A percentile compares a stretch with the other conserved stretches of the same genome.
Conservation (phyloP, 2,797 vertebrate genomes). For the Xenentodon cancila region DNA sequence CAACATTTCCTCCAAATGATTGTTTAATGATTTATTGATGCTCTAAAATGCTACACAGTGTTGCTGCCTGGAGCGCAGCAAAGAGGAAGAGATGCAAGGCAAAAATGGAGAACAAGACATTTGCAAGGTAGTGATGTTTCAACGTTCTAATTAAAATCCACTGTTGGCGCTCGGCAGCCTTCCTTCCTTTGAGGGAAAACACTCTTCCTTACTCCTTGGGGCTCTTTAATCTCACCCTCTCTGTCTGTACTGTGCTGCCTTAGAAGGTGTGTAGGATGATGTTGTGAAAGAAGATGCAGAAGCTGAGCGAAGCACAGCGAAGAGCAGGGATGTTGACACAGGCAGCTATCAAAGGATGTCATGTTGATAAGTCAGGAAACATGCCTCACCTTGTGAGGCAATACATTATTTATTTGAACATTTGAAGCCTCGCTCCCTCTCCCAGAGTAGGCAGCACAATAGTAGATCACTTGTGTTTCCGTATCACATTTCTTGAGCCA, state of each 20-base stretch:
- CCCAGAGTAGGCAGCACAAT: background rate
- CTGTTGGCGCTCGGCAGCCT: slow-evolving; percentile 23
- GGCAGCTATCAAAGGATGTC: slow-evolving; percentile 62
- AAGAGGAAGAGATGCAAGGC: background rate
- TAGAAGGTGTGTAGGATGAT: slow-evolving; percentile 36
- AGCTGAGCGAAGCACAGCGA: slow-evolving; percentile 28
- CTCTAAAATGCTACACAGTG: slow-evolving; percentile 16
- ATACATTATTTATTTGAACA: slow-evolving; percentile 55
- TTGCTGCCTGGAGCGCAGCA: slow-evolving; percentile 14
- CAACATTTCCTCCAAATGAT: slow-evolving; percentile 5
- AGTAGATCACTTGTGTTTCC: slow-evolving; percentile 14
- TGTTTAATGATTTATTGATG: slow-evolving; percentile 32
- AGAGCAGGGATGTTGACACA: slow-evolving; percentile 59
- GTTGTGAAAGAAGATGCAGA: slow-evolving; percentile 45
- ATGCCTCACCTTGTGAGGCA: slow-evolving; percentile 37
- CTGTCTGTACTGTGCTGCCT: slow-evolving; percentile 17
- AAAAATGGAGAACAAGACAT: slow-evolving; percentile 3
- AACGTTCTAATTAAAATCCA: slow-evolving; percentile 54
- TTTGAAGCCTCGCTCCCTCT: slow-evolving; percentile 19
- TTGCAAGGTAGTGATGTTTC: slow-evolving; percentile 31
- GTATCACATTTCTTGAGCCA: background rate
- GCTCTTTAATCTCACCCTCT: slow-evolving; percentile 46
- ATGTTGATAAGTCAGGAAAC: slow-evolving; percentile 65
- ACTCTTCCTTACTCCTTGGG: slow-evolving; percentile 28
- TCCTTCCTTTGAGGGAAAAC: slow-evolving; percentile 46